These are phyloP conservation scores for Platycheirus albimanus DNA, from an alignment of 2,888 invertebrate genomes.

Conservation along the genomic window DNA sequence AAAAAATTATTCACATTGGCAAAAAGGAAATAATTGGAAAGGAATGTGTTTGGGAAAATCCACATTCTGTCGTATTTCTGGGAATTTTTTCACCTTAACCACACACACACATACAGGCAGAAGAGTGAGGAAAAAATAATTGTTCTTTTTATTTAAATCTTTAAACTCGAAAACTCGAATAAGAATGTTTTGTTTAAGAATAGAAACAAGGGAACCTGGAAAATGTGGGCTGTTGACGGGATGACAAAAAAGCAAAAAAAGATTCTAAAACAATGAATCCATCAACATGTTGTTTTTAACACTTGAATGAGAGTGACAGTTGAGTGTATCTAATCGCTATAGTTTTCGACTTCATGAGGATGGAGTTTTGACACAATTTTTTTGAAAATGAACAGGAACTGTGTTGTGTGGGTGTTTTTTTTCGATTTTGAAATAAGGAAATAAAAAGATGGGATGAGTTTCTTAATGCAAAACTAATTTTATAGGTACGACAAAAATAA, in stretches of 20 bases:
- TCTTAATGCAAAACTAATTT: no score
- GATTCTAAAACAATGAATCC: slow-evolving; percentile 28
- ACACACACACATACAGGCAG: slow-evolving; percentile 6
- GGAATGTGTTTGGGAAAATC: slow-evolving; percentile 25
- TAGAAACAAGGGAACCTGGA: neutral
- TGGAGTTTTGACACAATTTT: neutral
- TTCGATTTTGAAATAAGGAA: neutral
- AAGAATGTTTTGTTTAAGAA: slow-evolving; percentile 20
- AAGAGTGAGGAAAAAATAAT: slow-evolving; percentile 13
- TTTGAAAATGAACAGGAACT: neutral
- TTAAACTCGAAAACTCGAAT: slow-evolving; percentile 10
- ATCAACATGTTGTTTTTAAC: slow-evolving; percentile 28
- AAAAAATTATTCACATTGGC: slow-evolving; percentile 2
- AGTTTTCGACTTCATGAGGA: neutral
- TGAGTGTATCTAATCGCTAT: slow-evolving; percentile 6
- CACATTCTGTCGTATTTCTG: slow-evolving; percentile 25
- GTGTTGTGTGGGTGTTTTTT: neutral
- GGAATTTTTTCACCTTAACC: slow-evolving; percentile 39
- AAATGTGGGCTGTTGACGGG: neutral
- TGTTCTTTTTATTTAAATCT: slow-evolving; percentile 2
- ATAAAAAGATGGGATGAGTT: neutral
- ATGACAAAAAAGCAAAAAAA: slow-evolving; percentile 8
- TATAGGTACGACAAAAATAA: no score
- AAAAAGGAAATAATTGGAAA: neutral
- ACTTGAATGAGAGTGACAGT: slow-evolving; percentile 29